Percentiles rank a stretch among this genome's conserved stretches.
phyloP scores from a whole-genome alignment of 2,113 vertebrate genomes.

The Nothoprocta perdicaria region DNA sequence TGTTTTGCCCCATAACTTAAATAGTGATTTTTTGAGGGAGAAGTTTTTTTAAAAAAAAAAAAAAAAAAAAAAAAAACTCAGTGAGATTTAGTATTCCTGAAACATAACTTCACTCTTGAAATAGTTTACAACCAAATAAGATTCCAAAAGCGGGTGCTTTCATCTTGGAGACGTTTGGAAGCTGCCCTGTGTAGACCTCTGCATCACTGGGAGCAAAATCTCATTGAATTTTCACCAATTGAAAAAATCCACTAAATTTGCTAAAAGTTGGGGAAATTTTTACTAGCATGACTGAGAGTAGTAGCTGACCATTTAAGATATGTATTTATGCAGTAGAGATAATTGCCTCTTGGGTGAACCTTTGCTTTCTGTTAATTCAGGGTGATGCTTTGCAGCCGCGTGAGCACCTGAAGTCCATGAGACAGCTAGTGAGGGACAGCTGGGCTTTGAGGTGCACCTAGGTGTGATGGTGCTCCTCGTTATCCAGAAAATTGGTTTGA shows the following conservation, averaged over 20 bases:
- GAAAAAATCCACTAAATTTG: not conserved
- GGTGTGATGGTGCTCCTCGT: not conserved
- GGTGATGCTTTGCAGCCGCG: not conserved
- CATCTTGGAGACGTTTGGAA: not conserved
- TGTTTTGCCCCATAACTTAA: not conserved
- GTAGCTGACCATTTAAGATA: not conserved
- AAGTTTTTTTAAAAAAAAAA: not conserved
- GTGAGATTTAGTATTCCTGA: conserved; percentile 49
- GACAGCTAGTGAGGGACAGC: not conserved
- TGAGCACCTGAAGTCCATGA: not conserved
- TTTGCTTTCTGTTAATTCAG: not conserved
- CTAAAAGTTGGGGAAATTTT: not conserved
- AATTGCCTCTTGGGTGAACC: not conserved
- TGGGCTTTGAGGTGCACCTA: not conserved
- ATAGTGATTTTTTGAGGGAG: not conserved
- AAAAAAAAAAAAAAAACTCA: not conserved
- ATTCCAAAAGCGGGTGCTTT: not conserved
- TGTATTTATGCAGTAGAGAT: accelerated
- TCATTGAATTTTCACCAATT: not conserved
- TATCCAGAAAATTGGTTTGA: not conserved
- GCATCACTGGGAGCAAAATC: not conserved
- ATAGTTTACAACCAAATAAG: not conserved
- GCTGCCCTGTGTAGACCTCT: not conserved
- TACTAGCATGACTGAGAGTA: not conserved
- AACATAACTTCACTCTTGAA: conserved; percentile 53